Evolutionary conservation across 2,888 invertebrate genomes (phyloP), one percentile per base, ranked within the genome.

Genomic region (Hetaerina titia): DNA sequence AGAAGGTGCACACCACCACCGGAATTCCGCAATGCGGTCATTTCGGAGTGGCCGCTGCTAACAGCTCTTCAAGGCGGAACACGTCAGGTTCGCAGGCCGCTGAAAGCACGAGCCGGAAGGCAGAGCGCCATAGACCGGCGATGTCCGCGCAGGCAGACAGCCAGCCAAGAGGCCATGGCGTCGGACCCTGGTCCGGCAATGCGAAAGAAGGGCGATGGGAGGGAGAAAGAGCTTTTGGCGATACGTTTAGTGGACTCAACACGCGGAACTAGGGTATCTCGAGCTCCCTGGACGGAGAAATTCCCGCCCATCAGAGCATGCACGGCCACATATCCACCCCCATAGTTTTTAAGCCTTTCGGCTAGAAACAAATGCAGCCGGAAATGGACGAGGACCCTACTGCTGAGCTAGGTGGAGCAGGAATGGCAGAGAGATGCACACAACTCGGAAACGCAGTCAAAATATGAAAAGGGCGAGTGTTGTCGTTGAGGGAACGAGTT

Each of bases 111-210:
- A 69, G 92, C 31, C 60, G 25, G 45, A 64, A 45, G 31, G 7
- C 74, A 56, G 69, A 69, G 57, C 74, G 19, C 9, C 74, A 7
- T 8, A 74, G n/a, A 69, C 45, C 74, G 92, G 56, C 11, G 81
- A 81, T 81, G 81, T 19, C 45, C 31, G 69, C 25, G 25, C 90
- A 19, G 60, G n/a, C 45, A 64, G 45, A 64, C 92, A 45, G 63
- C 92, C 92, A 45, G 63, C 92, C 56, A 74, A 19, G 63, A 92
- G 92, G 92, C 69, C 92, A 69, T 57, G 92, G 56, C 13, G 69
- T 69, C 56, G 31, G 56, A 19, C 64, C 45, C 11, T 19, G 19
- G 64, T 31, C 64, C 31, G 45, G 45, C 63, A 64, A 31, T 57
- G 89, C 57, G n/a, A 45, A 60, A 56, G 45, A 45, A 2, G 74